Evolutionary conservation across 2,113 vertebrate species (phyloP), one percentile per base, ranked within the genome.

Genomic region (Psittacus erithacus): DNA sequence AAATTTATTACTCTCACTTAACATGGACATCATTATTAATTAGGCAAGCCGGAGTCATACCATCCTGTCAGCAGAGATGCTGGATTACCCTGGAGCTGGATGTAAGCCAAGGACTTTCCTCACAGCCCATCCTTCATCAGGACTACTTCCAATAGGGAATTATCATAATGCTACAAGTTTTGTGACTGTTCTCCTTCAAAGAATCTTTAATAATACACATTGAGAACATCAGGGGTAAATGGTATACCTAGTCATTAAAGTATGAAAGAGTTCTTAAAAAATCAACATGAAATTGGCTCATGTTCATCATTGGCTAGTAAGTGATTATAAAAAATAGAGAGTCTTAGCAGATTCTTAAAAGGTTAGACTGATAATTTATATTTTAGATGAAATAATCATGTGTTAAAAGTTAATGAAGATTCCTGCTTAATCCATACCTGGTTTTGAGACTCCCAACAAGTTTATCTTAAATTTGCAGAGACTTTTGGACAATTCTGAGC

Each of bases 11-110:
- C 74, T 96, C 63, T 87, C 74, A 80, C 77, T 94, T 95, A 94
- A 87, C 59, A 85, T 52, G 67, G 78, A 92, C 82, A 95, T 96
- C 88, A 85, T 92, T 96, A 96, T 96, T 96, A 96, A 96, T 94
- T 95, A 94, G 81, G 52, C 73, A 94, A 88, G 76, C 82, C 81
- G 82, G 64, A 94, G 46, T 90, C 88, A 93, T 90, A 91, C 53
- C 46, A 50, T 88, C 46, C 76, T 90, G 85, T 92, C 92, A 94
- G 82, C 71, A 93, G 82, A 83, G 85, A 67, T 92, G 33, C 88
- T 94, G 94, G 46, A 70, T 96, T 90, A 65, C 67, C 41, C 71
- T 82, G 67, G 29, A 74, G 46, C 63, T 97, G 94, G 31, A 20
- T 62, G 28, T 85, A 47, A 94, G 67, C 90, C 84, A 85, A 59